Percentiles rank a stretch among this genome's conserved stretches.
Conservation (phyloP, 2,888 invertebrate genomes). For the Caenorhabditis sp. region DNA sequence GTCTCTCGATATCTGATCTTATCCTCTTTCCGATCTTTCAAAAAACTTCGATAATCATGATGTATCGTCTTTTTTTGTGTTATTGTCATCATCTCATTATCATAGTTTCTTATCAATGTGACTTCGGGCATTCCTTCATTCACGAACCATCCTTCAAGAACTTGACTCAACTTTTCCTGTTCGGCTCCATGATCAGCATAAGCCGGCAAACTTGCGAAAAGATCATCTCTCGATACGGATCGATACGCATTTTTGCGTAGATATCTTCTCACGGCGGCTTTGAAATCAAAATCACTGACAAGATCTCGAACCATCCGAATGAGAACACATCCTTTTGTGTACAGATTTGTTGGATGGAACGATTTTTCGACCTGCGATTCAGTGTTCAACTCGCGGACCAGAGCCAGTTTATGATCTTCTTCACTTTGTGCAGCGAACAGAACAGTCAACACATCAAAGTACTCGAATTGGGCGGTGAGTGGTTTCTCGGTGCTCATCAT, state of each 20-base stretch:
- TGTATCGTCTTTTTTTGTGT: slow-evolving; percentile 34
- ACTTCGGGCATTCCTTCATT: slow-evolving; percentile 68
- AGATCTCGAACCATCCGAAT: slow-evolving; percentile 66
- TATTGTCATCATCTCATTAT: slow-evolving; percentile 53
- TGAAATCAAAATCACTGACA: slow-evolving; percentile 61
- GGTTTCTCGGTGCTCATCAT: slow-evolving; percentile 61
- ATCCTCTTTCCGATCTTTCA: slow-evolving; percentile 26
- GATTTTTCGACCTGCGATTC: slow-evolving; percentile 93
- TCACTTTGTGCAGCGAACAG: slow-evolving; percentile 27
- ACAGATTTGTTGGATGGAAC: slow-evolving; percentile 71
- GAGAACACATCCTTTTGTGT: slow-evolving; percentile 67
- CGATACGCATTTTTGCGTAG: slow-evolving; percentile 59
- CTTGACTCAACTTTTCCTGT: slow-evolving; percentile 23
- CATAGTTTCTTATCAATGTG: slow-evolving; percentile 63
- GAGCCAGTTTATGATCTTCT: slow-evolving; percentile 37
- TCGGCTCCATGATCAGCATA: slow-evolving; percentile 67
- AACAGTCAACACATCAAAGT: slow-evolving; percentile 28
- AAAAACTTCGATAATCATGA: slow-evolving; percentile 32
- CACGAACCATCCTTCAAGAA: slow-evolving; percentile 64
- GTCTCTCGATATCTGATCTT: slow-evolving; percentile 12
- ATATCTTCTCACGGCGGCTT: slow-evolving; percentile 57
- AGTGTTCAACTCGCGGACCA: slow-evolving; percentile 78
- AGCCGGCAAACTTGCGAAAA: slow-evolving; percentile 62
- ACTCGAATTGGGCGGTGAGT: slow-evolving; percentile 62
- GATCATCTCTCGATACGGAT: slow-evolving; percentile 57